phyloP scores from a whole-genome alignment of 2,797 vertebrate species.

The Artibeus jamaicensis region DNA sequence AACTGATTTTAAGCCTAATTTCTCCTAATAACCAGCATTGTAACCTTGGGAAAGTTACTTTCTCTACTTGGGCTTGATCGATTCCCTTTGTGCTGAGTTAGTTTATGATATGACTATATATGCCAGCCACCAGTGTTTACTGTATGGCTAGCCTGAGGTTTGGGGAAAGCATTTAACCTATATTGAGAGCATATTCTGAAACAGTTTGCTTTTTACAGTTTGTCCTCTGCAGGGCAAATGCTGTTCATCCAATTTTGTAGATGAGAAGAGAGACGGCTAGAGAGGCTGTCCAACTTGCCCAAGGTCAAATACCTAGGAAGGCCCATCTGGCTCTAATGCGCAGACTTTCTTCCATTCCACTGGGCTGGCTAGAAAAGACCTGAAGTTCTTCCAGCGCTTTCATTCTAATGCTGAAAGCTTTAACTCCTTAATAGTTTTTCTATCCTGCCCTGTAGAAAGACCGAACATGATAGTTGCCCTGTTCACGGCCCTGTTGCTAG shows the following conservation, averaged over 20 bases:
- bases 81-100: constrained; percentile 28
- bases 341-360: constrained; percentile 12
- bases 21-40: background rate
- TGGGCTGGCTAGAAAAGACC: background rate
- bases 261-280: background rate
- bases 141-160: background rate
- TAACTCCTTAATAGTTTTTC: background rate
- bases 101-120: background rate
- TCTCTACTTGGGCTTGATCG: constrained; percentile 8
- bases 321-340: background rate
- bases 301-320: constrained; percentile 52
- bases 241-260: constrained; percentile 8
- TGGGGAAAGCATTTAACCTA: background rate
- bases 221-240: constrained; percentile 37
- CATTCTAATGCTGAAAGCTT: background rate
- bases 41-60: constrained; percentile 37
- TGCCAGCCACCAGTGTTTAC: background rate
- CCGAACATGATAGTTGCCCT: background rate
- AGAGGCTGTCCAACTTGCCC: background rate
- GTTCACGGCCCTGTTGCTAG: background rate
- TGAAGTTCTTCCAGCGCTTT: background rate
- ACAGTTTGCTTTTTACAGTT: constrained; percentile 31
- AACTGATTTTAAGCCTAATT: background rate
- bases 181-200: background rate
- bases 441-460: background rate